phyloP scores from a whole-genome alignment of 2,797 vertebrate genomes.

The Bovichtus diacanthus region DNA sequence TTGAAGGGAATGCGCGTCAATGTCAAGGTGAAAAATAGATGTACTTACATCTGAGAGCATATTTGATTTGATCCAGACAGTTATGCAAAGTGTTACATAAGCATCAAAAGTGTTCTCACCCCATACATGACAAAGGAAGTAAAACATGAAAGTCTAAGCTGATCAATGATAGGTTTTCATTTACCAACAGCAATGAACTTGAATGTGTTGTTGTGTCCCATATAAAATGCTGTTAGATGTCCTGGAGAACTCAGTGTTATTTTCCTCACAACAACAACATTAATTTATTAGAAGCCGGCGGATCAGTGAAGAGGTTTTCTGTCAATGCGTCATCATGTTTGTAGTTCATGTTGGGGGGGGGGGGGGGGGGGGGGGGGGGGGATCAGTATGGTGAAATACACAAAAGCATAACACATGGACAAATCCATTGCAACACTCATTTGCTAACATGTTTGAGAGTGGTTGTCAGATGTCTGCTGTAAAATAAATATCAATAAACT shows the following conservation, averaged over 20 bases:
- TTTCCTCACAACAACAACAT: not conserved
- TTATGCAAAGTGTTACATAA: not conserved
- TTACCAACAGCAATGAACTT: constrained; percentile 1
- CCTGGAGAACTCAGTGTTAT: not conserved
- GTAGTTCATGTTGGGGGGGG: not conserved
- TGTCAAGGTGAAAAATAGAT: not conserved
- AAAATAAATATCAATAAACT: not conserved
- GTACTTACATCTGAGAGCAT: not conserved
- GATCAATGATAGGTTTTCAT: not conserved
- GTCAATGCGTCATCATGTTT: not conserved
- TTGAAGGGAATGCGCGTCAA: not conserved
- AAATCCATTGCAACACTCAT: not conserved
- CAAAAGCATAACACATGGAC: not conserved
- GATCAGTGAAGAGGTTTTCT: constrained; percentile 1
- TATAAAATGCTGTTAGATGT: constrained; percentile 16
- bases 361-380: too few species aligned
- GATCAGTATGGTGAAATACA: not conserved
- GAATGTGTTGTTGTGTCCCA: constrained; percentile 1
- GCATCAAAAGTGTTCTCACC: not conserved
- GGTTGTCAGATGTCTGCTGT: not conserved
- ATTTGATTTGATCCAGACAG: not conserved
- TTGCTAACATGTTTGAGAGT: not conserved
- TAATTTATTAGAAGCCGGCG: not conserved
- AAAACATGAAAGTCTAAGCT: not conserved
- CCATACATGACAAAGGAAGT: not conserved